These are phyloP conservation scores for Eristalis arbustorum DNA, from an alignment of 2,888 invertebrate genomes.

Conservation along the genomic window DNA sequence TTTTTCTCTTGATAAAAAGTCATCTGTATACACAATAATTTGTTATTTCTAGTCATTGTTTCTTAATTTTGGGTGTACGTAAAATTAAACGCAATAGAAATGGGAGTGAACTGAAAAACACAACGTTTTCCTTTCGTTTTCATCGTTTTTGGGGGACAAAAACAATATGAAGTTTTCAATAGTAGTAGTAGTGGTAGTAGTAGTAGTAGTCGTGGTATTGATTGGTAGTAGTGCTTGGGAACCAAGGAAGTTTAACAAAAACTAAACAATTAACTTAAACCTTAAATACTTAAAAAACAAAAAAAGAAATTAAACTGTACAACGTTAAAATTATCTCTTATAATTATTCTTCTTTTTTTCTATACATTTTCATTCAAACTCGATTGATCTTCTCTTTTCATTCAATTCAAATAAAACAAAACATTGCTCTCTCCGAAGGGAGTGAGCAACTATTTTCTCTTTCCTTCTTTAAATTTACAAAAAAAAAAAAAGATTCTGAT, in stretches of 20 bases:
- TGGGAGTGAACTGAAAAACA: neutral
- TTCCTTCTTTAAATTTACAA: constrained; percentile 35
- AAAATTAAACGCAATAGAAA: constrained; percentile 21
- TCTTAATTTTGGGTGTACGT: constrained; percentile 36
- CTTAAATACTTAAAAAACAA: constrained; percentile 44
- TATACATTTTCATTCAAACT: neutral
- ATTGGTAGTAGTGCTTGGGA: neutral
- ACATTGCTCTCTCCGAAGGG: neutral
- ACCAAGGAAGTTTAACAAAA: constrained; percentile 3
- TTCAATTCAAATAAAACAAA: neutral
- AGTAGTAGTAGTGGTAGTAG: constrained; percentile 7
- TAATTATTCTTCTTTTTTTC: constrained; percentile 27
- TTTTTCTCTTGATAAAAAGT: constrained; percentile 48
- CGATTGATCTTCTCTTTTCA: neutral
- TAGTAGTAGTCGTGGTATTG: constrained; percentile 18
- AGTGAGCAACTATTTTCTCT: neutral
- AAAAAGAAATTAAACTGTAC: constrained; percentile 41
- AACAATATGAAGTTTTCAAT: constrained; percentile 4
- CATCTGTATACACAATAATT: constrained; percentile 51
- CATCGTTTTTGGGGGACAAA: neutral
- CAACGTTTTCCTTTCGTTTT: neutral
- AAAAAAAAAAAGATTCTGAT: neutral
- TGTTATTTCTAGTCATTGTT: constrained; percentile 37
- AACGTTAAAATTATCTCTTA: constrained; percentile 9
- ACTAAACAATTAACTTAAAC: constrained; percentile 21